Percentiles rank a stretch among this genome's conserved stretches.
Evolutionary conservation across 2,113 vertebrate genomes (phyloP).

Genomic region (Reinhardtius hippoglossoides): DNA sequence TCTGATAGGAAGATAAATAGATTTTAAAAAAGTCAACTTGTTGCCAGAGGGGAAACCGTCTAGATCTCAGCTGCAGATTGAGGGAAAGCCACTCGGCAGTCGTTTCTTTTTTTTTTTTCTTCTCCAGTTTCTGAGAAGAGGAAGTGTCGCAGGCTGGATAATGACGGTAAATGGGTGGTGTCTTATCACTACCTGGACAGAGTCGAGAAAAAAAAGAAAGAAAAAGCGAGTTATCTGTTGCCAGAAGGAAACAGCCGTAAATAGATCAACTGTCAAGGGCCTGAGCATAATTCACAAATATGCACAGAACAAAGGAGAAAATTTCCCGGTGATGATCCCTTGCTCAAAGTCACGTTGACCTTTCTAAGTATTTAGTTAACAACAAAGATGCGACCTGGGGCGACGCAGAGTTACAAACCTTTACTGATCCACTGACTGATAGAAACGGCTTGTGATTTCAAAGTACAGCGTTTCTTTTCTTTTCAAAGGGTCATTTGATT

Average conservation of each 20-base stretch:
- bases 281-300: not conserved
- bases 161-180: constrained; percentile 65
- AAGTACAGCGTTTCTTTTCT: not conserved
- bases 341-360: not conserved
- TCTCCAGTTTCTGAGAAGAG: constrained; percentile 50
- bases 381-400: too few relatives aligned
- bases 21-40: not conserved
- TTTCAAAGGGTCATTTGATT: too few relatives aligned
- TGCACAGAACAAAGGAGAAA: accelerated
- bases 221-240: constrained; percentile 27
- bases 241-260: constrained; percentile 35
- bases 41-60: constrained; percentile 14
- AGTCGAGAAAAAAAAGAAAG: not conserved
- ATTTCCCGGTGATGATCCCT: not conserved
- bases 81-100: not conserved
- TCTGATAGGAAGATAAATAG: not conserved
- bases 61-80: constrained; percentile 13
- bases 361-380: not conserved
- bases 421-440: not conserved
- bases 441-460: not conserved
- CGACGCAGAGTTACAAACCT: not conserved
- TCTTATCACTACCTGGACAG: constrained; percentile 52
- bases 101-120: constrained; percentile 1
- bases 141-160: constrained; percentile 54
- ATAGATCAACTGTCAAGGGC: constrained; percentile 3